These are phyloP conservation scores for Chalcosyrphus nemorum DNA, from an alignment of 2,888 invertebrate genomes.

Conservation along the genomic window DNA sequence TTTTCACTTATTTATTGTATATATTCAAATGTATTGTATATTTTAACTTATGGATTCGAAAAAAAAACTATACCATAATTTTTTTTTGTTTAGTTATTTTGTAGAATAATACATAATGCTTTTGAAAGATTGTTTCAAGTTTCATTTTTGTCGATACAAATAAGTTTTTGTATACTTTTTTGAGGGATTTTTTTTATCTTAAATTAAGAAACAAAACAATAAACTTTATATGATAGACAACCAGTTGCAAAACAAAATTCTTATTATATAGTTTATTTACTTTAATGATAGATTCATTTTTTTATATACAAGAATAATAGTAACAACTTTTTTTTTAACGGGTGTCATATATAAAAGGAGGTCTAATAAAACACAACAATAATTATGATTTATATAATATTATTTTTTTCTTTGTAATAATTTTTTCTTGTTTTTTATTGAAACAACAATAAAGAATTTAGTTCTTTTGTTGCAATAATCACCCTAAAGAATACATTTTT, in stretches of 20 bases:
- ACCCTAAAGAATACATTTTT: slow-evolving; percentile 11
- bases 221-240: slow-evolving; percentile 61
- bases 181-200: slow-evolving; percentile 22
- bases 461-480: background rate
- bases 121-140: slow-evolving; percentile 70
- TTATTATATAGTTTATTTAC: background rate
- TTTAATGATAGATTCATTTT: slow-evolving; percentile 28
- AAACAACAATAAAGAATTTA: slow-evolving; percentile 21
- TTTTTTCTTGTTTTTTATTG: slow-evolving; percentile 9
- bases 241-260: slow-evolving; percentile 64
- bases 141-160: slow-evolving; percentile 61
- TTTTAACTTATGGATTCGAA: slow-evolving; percentile 47
- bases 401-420: background rate
- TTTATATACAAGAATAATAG: slow-evolving; percentile 32
- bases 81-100: background rate
- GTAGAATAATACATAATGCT: slow-evolving; percentile 63
- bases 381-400: slow-evolving; percentile 26
- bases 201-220: slow-evolving; percentile 30
- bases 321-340: slow-evolving; percentile 28
- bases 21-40: slow-evolving; percentile 46
- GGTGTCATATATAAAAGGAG: slow-evolving; percentile 29
- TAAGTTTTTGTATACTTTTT: slow-evolving; percentile 20
- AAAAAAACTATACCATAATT: slow-evolving; percentile 14
- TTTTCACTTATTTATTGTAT: slow-evolving; percentile 47
- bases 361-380: slow-evolving; percentile 47